Base-by-base conservation (phyloP, 2,113 vertebrate genomes). In the Gyps fulvus region DNA sequence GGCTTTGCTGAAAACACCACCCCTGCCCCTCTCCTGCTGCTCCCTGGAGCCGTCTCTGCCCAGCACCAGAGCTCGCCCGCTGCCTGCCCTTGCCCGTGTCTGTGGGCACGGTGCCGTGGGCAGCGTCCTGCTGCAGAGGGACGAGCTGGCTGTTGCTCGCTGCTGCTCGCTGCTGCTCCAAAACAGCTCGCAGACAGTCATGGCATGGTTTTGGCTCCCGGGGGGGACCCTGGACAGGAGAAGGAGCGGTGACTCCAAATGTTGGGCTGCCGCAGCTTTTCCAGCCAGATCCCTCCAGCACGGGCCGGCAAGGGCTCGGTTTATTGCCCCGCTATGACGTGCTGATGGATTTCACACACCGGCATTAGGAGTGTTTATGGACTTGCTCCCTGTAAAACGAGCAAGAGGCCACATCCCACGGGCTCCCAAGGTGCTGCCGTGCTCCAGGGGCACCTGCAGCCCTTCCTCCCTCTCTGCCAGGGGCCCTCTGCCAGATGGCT, bases 301-400 rank as follows among this genome's bases (percentile, higher is more conserved):
- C 5, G 19, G 71, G 22, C 27, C 4, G 2, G 15, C 0, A 2
- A 10, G 36, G 22, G 16, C 32, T 66, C 3, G 0, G 43, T 69
- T 84, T 61, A 63, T 23, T 47, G 31, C 54, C 36, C 49, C 0
- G 0, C 40, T 0, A 0, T 7, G 8, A 47, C 14, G 2, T 0
- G 0, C 74, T 47, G 79, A 77, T 17, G 63, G 36, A 21, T 73
- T 86, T 83, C 5, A 2, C 54, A 66, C 62, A 6, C 26, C 0
- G 0, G 45, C 27, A 16, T 73, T 49, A 66, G 34, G 26, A 38
- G 52, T 54, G 52, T 54, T 54, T 54, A 54, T 54, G 52, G 27
- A 54, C 27, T 54, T 16, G 52, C 27, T 54, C 52, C 27, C 52
- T 54, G 52, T 54, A 54, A 54, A 54, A 54, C 1, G 27, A 54